These are phyloP conservation scores for Listrodromus nycthemerus DNA, from an alignment of 2,888 invertebrate genomes.

Conservation along the genomic window DNA sequence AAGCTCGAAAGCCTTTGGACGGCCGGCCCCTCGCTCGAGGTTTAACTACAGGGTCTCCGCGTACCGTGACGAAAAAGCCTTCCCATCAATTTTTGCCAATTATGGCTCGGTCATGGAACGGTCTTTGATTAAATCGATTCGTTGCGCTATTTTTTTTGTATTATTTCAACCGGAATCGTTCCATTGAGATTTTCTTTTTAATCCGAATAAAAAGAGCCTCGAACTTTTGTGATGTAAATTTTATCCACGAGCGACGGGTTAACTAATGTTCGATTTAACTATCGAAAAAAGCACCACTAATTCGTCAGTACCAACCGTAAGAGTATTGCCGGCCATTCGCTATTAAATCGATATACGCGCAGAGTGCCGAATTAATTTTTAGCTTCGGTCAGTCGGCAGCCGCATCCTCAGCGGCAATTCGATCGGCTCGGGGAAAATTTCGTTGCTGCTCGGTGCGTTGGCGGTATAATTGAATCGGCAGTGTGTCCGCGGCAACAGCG, in stretches of 20 bases:
- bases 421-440: slow-evolving; percentile 54
- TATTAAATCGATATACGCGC: slow-evolving; percentile 76
- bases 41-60: slow-evolving; percentile 27
- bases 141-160: neutral
- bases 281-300: neutral
- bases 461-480: slow-evolving; percentile 80
- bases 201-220: neutral
- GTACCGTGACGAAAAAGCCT: neutral
- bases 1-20: slow-evolving; percentile 20
- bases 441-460: slow-evolving; percentile 38
- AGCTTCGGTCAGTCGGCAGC: slow-evolving; percentile 69
- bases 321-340: slow-evolving; percentile 12
- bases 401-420: slow-evolving; percentile 38
- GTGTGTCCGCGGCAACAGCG: slow-evolving; percentile 76
- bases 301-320: neutral
- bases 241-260: neutral
- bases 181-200: neutral
- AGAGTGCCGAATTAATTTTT: slow-evolving; percentile 76
- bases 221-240: neutral
- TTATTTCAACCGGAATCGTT: neutral
- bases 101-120: neutral
- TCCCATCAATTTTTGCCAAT: slow-evolving; percentile 1
- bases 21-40: slow-evolving; percentile 2
- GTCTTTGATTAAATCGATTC: slow-evolving; percentile 1
- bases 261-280: neutral